phyloP scores from a whole-genome alignment of 2,888 invertebrate genomes.

The Andrena camellia region DNA sequence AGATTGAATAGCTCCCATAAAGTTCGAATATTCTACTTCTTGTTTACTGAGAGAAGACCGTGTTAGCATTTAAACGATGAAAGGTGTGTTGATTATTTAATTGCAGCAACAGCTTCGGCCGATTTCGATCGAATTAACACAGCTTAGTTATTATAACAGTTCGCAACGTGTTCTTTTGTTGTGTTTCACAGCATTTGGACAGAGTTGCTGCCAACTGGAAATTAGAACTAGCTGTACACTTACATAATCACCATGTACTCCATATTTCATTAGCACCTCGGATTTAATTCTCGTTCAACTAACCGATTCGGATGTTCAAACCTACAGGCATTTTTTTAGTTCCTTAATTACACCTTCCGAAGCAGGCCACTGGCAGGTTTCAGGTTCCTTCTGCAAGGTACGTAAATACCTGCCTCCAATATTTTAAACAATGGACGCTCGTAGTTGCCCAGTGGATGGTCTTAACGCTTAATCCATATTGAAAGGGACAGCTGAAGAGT shows the following conservation, averaged over 20 bases:
- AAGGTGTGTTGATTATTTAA: no score
- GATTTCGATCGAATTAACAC: no score
- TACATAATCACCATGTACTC: constrained; percentile 16
- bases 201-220: neutral
- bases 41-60: no score
- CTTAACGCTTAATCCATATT: neutral
- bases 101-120: no score
- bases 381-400: neutral
- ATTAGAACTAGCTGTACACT: constrained; percentile 11
- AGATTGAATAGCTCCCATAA: no score
- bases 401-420: neutral
- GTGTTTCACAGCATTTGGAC: neutral
- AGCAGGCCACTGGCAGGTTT: neutral
- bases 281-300: constrained; percentile 11
- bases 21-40: no score
- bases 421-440: neutral
- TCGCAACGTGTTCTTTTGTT: no score
- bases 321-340: constrained; percentile 7
- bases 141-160: no score
- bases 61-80: no score
- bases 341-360: neutral
- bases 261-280: constrained; percentile 19
- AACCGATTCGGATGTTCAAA: constrained; percentile 14
- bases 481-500: neutral
- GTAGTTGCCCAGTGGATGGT: neutral